Base-by-base conservation (phyloP, 2,797 vertebrate species). In the Platalea minor region DNA sequence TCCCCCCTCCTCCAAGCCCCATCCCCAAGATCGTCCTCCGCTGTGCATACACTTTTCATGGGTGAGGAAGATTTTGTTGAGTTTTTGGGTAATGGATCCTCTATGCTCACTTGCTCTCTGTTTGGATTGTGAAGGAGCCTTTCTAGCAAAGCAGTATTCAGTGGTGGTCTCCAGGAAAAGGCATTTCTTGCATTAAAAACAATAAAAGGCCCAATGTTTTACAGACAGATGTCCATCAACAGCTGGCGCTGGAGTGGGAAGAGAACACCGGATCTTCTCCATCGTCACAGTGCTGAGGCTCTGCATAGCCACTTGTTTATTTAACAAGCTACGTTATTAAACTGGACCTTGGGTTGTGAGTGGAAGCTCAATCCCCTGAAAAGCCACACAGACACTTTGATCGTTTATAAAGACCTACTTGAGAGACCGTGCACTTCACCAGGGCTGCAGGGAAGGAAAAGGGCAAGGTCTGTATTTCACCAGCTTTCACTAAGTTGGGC, bases 221-320 rank as follows among this genome's bases (percentile, higher is more conserved):
- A 96, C 89, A 95, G 96, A 96, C 96, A 97, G 95, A 97, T 94
- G 95, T 97, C 96, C 95, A 94, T 97, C 95, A 95, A 80, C 96
- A 95, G 93, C 91, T 93, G 84, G 81, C 39, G 28, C 92, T 88
- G 94, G 87, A 95, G 92, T 67, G 91, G 88, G 96, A 91, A 96
- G 94, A 96, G 94, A 95, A 97, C 89, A 89, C 95, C 94, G 97
- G 95, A 95, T 97, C 95, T 95, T 95, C 94, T 97, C 97, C 93
- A 57, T 97, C 97, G 85, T 96, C 97, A 95, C 92, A 91, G 94
- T 29, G 63, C 88, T 60, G 87, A 65, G 80, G 88, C 96, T 93
- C 89, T 50, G 95, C 26, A 3, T 83, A 96, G 73, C 84, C 75
- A 78, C 92, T 91, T 97, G 96, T 97, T 97, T 97, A 96, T 96